Conservation (phyloP, 2,888 invertebrate genomes). For the Trisateles emortualis region DNA sequence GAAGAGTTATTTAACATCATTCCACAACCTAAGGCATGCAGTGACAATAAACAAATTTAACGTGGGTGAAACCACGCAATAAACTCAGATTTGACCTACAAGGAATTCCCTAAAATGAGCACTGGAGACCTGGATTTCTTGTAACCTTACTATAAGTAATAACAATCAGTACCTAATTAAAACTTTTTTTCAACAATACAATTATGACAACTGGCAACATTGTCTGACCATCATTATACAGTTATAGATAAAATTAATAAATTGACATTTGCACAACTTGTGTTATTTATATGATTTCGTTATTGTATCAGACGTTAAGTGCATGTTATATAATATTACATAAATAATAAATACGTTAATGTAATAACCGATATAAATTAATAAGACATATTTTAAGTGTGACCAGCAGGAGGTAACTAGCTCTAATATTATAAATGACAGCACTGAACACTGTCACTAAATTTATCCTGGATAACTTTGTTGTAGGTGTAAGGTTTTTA, state of each 20-base stretch:
- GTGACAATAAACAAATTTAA: too few relatives aligned
- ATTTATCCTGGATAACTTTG: too few relatives aligned
- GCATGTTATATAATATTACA: conserved; percentile 11
- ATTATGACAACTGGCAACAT: not conserved
- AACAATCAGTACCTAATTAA: not conserved
- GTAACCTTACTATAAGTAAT: not conserved
- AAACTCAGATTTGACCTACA: too few relatives aligned
- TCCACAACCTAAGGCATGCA: too few relatives aligned
- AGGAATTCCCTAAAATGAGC: too few relatives aligned
- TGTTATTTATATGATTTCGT: conserved; percentile 51
- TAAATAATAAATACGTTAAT: conserved; percentile 10
- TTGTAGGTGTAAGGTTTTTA: too few relatives aligned
- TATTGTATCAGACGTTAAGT: conserved; percentile 38
- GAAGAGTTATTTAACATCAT: too few relatives aligned
- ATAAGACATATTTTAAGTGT: not conserved
- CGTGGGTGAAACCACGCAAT: too few relatives aligned
- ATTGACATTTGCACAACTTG: conserved; percentile 71
- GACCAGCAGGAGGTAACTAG: not conserved
- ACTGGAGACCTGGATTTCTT: too few relatives aligned
- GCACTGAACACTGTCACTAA: too few relatives aligned
- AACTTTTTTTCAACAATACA: not conserved
- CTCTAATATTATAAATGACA: too few relatives aligned
- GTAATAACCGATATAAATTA: not conserved
- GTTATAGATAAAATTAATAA: conserved; percentile 53
- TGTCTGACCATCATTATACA: conserved; percentile 40